Base-by-base conservation (phyloP, 2,113 vertebrate genomes). In the Speoplatyrhinus poulsoni region DNA sequence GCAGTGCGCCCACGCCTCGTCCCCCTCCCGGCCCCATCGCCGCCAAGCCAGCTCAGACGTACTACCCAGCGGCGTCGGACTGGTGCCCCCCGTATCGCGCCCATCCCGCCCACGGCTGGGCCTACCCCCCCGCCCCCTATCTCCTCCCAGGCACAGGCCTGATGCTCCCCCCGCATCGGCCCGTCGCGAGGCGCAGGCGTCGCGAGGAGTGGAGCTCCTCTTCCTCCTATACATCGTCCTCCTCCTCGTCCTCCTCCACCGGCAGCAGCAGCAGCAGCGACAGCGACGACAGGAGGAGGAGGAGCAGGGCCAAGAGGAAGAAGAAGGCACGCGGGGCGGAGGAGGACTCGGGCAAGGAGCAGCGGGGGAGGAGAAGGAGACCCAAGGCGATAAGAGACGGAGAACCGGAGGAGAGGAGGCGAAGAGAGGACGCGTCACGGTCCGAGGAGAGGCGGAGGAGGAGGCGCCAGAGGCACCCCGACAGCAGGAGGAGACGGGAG, bases 241-340 rank as follows among this genome's bases (percentile, higher is more conserved):
- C 90, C 6, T 90, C 84, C 11, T 90, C 84, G 11, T 80, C 71
- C 41, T 88, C 85, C 10, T 85, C 73, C 15, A 85, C 78, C 13
- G 83, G 64, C 26, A 73, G 83, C 53, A 82, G 82, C 4, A 72
- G 71, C 60, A 57, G 64, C 8, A 84, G 81, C 48, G 87, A 86
- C 12, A 73, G 74, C 3, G 61, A 71, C 4, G 63, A 79, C 70
- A 89, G 85, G 67, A 76, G 65, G 69, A 76, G 62, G 62, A 87
- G 58, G 69, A 77, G 33, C 67, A 72, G 63, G 9, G 77, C 54
- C 59, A 82, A 65, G 15, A 60, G 67, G 15, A 82, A 70, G 77
- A 90, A 68, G 70, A 69, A 53, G 12, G 65, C 62, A 67, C 75
- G 52, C 80, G 76, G 1, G 58, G 76, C 57, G 69, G 77, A 11